These are phyloP conservation scores for Campylorhamphus procurvoides DNA, from an alignment of 2,113 vertebrate species.

Conservation along the genomic window DNA sequence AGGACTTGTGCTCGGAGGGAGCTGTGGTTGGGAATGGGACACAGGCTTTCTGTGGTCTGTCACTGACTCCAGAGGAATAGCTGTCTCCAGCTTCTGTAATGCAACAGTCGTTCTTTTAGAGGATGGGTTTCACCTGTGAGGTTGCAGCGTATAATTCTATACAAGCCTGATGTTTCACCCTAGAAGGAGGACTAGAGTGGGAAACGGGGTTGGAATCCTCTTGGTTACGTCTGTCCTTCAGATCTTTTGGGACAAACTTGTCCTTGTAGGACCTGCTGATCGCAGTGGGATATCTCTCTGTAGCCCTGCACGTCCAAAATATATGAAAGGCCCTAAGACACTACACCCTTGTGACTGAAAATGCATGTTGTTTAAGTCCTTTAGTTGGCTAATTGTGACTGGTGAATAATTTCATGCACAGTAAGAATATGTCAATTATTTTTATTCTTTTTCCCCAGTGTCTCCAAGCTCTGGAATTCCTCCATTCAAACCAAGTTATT, in stretches of 20 bases:
- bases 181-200: not conserved
- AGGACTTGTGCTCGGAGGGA: fast-evolving
- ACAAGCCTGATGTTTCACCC: not conserved
- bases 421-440: not conserved
- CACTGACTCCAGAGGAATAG: not conserved
- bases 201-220: not conserved
- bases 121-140: not conserved
- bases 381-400: not conserved
- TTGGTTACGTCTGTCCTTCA: not conserved
- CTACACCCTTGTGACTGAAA: not conserved
- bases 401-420: not conserved
- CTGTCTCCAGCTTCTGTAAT: not conserved
- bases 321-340: not conserved
- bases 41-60: fast-evolving
- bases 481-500: constrained; percentile 96
- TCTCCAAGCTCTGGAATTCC: constrained; percentile 96
- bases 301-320: not conserved
- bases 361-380: not conserved
- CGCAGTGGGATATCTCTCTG: not conserved
- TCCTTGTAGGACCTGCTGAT: not conserved
- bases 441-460: constrained; percentile 75
- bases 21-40: not conserved
- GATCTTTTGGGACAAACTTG: not conserved
- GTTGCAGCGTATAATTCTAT: not conserved
- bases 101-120: not conserved